Conservation (phyloP, 2,797 vertebrate genomes). For the Phalloptychus januarius region DNA sequence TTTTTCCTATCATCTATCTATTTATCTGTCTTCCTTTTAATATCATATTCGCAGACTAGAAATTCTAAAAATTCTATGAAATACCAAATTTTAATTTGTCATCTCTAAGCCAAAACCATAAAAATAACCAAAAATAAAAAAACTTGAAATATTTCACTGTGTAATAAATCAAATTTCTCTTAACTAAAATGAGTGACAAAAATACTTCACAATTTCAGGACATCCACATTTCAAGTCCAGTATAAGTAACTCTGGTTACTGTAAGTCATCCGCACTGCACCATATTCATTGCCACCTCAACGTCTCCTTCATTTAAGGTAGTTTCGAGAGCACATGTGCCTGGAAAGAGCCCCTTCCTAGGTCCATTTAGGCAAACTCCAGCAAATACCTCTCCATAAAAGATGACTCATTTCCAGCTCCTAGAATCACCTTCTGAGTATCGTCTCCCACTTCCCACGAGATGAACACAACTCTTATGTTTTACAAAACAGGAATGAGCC, state of each 20-base stretch:
- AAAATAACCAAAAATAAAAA: not conserved
- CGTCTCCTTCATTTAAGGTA: not conserved
- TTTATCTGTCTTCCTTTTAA: not conserved
- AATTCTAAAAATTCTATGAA: not conserved
- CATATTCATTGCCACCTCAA: not conserved
- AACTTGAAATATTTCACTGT: not conserved
- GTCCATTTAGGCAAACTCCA: not conserved
- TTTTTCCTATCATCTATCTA: not conserved
- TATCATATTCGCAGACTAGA: not conserved
- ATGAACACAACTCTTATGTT: not conserved
- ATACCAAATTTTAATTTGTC: not conserved
- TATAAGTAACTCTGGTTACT: not conserved
- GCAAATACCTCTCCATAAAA: not conserved
- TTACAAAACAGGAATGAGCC: constrained; percentile 1
- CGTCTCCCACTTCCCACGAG: not conserved
- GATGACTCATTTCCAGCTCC: not conserved
- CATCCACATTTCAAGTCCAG: not conserved
- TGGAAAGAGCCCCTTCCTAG: not conserved
- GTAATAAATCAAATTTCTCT: not conserved
- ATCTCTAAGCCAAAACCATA: not conserved
- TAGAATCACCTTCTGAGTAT: not conserved
- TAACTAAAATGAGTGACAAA: not conserved
- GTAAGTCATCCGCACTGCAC: not conserved
- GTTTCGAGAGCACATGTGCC: not conserved
- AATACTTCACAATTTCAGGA: not conserved